Conservation (phyloP, 1,140 invertebrate species). For the Rhynchophorus ferrugineus region DNA sequence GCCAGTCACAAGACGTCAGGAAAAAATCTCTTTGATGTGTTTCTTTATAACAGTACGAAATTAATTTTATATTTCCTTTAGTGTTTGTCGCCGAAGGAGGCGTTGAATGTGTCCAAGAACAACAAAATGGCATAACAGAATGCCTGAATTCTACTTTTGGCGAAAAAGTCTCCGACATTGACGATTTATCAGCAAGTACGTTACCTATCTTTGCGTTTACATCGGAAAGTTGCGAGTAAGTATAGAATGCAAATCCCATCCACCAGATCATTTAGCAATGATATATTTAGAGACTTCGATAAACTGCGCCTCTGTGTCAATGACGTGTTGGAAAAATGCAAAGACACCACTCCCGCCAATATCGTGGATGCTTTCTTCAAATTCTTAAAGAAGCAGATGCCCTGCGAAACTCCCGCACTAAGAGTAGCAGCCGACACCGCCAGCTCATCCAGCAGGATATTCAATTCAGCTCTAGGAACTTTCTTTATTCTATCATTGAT, state of each 20-base stretch:
- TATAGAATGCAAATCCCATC: too few relatives aligned
- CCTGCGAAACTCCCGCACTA: conserved; percentile 43
- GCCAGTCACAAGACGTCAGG: too few relatives aligned
- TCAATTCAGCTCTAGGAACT: too few relatives aligned
- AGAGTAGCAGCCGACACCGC: conserved; percentile 1
- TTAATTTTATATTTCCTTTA: too few relatives aligned
- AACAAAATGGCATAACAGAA: conserved; percentile 50
- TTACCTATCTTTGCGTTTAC: conserved; percentile 49
- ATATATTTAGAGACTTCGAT: conserved; percentile 51
- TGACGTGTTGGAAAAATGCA: conserved; percentile 55
- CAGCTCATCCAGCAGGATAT: too few relatives aligned
- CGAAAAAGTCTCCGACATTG: conserved; percentile 40
- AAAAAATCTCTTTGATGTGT: too few relatives aligned
- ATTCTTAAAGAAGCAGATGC: conserved; percentile 60
- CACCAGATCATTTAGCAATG: too few relatives aligned
- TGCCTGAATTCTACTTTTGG: conserved; percentile 57
- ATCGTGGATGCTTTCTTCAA: conserved; percentile 69
- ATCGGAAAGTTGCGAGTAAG: conserved; percentile 47
- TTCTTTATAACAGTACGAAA: too few relatives aligned
- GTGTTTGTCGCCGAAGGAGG: conserved; percentile 73
- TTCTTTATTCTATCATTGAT: too few relatives aligned
- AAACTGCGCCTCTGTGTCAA: conserved; percentile 58
- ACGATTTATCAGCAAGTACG: conserved; percentile 41
- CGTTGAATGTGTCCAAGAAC: conserved; percentile 59
- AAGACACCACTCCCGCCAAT: conserved; percentile 68